Evolutionary conservation across 2,113 vertebrate species (phyloP).

Genomic region (Melanostigma gelatinosum): DNA sequence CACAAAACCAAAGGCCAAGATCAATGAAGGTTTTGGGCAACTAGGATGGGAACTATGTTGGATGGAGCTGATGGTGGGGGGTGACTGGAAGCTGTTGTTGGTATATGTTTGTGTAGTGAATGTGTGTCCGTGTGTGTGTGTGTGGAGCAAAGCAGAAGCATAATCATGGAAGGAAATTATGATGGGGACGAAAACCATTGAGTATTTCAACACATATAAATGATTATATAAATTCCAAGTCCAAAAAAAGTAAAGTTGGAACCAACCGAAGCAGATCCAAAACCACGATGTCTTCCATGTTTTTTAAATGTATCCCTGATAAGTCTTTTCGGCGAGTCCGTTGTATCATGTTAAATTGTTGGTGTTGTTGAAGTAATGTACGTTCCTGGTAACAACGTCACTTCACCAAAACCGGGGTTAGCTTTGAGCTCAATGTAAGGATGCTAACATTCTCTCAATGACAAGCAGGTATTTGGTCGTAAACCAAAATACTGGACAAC

Average conservation of each 20-base stretch:
- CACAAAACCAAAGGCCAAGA: conserved; percentile 59
- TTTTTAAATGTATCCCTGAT: neutral
- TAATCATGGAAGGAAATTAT: neutral
- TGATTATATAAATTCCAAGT: neutral
- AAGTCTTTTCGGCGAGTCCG: neutral
- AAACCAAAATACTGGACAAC: neutral
- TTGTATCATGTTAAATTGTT: neutral
- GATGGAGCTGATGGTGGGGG: conserved; percentile 46
- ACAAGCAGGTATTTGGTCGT: neutral
- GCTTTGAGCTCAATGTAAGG: neutral
- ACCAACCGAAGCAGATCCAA: neutral
- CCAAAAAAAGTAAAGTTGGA: neutral
- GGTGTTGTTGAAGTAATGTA: neutral
- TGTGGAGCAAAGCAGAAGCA: neutral
- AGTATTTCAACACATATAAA: neutral
- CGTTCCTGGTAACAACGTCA: too few relatives aligned
- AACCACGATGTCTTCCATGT: neutral
- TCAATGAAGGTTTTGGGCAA: conserved; percentile 75
- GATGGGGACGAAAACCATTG: neutral
- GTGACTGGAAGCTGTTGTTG: conserved; percentile 45
- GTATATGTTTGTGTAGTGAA: conserved; percentile 26
- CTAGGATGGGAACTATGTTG: conserved; percentile 63
- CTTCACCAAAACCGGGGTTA: too few relatives aligned
- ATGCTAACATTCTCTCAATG: neutral
- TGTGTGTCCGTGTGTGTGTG: neutral